Evolutionary conservation across 2,888 invertebrate species (phyloP), one percentile per base, ranked within the genome.

Genomic region (Ochropacha duplaris): DNA sequence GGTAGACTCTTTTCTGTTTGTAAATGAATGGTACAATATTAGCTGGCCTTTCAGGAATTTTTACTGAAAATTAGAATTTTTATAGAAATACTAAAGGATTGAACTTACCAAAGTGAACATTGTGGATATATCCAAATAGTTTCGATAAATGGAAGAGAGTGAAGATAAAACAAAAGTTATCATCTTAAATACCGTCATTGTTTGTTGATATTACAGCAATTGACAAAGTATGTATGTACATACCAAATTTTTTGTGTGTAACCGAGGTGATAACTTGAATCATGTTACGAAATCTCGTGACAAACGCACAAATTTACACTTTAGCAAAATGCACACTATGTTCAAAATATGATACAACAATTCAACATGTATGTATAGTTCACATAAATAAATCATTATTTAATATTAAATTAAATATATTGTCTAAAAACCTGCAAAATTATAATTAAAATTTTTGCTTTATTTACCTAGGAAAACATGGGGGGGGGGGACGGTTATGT

Each of bases 221-320:
- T 81, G 78, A 61, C 77, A 71, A 78, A 76, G 12, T 34, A 31
- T 31, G 79, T 74, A 72, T 31, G 79, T 74, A 72, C 72, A 69
- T 39, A 16, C 44, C 62, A 72, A 69, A 61, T 67, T 58, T 61
- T 67, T 58, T 61, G 66, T 69, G 67, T 76, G 77, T 71, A 75
- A 80, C 73, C 65, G 55, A 89, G 83, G 89, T 89, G 90, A 90
- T 89, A 90, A 89, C 78, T 77, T 71, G 70, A 76, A 83, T 83
- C 74, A 78, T 73, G 76, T 88, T 77, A 76, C 73, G 84, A 83
- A 85, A 87, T 68, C 34, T 56, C 57, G 58, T 58, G 60, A 66
- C 64, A 54, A 52, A 65, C 66, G 60, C 62, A 68, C 57, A 71
- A 68, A 72, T 72, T 80, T 66, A 72, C 77, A 74, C 65, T 67